Evolutionary conservation across 2,888 invertebrate genomes (phyloP), one percentile per base, ranked within the genome.

Genomic region (Erpobdella octoculata): DNA sequence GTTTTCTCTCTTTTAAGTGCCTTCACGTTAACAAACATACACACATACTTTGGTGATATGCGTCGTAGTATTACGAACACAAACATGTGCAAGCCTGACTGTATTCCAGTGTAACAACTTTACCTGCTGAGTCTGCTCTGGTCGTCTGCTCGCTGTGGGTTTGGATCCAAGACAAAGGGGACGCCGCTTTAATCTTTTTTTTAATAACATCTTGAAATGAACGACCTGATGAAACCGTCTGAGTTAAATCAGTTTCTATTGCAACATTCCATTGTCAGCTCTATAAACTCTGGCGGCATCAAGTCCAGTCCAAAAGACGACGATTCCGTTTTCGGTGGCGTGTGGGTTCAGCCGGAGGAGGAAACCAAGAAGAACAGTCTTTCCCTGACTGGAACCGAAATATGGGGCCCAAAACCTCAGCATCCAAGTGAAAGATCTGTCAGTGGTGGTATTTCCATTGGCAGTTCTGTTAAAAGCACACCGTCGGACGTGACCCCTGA

Each of bases 321-420:
- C n/a, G 69, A 69, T 31, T 69, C 69, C 12, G 69, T 69, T 28
- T 69, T 69, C 58, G 69, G 69, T 21, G 69, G 69, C 15, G 58
- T 69, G 15, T 69, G 69, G 69, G 69, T 69, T 15, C 58, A 53
- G 25, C 69, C 69, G 21, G 69, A 69, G 37, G 69, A 69, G 35
- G 69, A 69, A 35, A 46, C 58, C 18, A 41, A 48, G 5, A 69
- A 69, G 18, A 69, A 58, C 28, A 48, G 58, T 58, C 36, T 69
- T 25, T 69, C 69, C n/a, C 21, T 69, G 21, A 69, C 69, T 5
- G 69, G 69, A n/a, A 69, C 69, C 35, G 69, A 69, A 46, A 69
- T 69, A 36, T 69, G 69, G 69, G 69, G 69, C 33, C 69, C 69
- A 5, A 38, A 46, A 33, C 69, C 69, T 58, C 35, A 53, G 25